Evolutionary conservation across 2,797 vertebrate species (phyloP), one percentile per base, ranked within the genome.

Genomic region (Odontamblyopus lacepedii): DNA sequence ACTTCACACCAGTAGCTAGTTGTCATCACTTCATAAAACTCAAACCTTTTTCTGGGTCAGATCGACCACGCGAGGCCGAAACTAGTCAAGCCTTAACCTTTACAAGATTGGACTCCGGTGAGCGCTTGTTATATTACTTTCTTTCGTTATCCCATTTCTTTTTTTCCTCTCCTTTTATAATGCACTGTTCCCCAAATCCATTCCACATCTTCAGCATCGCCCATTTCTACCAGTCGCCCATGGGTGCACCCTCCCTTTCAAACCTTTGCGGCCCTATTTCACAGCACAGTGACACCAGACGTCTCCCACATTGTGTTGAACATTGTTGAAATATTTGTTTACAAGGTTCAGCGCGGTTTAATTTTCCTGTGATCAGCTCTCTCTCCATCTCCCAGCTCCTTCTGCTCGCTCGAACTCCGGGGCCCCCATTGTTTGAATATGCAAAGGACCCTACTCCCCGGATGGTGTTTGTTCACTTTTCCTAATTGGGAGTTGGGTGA

Each of bases 271-370:
- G 50, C 11, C 78, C 81, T 88, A 87, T 90, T 93, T 90, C 87
- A 91, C 91, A 89, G 81, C 73, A 83, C 83, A 85, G 75, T 80
- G 27, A 73, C 81, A 82, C 71, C 78, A 86, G 77, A 76, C 79
- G 44, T 79, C 79, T 70, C 81, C 82, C 79, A 74, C 83, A 85
- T 78, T 84, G 85, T 85, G 87, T 92, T 90, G 79, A 91, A 90
- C 87, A 88, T 84, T 89, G 87, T 92, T 82, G 85, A 92, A 92
- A 91, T 90, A 90, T 94, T 93, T 91, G 90, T 92, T 92, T 91
- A 91, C 89, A 92, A 91, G 92, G 87, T 92, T 92, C 88, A 89
- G 81, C 91, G 87, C 71, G 32, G 67, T 92, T 93, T 92, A 88
- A 92, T 92, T 93, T 93, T 90, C 91, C 83, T 71, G 73, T 88